Evolutionary conservation across 2,113 vertebrate species (phyloP).

Genomic region (Formicarius rufipectus): DNA sequence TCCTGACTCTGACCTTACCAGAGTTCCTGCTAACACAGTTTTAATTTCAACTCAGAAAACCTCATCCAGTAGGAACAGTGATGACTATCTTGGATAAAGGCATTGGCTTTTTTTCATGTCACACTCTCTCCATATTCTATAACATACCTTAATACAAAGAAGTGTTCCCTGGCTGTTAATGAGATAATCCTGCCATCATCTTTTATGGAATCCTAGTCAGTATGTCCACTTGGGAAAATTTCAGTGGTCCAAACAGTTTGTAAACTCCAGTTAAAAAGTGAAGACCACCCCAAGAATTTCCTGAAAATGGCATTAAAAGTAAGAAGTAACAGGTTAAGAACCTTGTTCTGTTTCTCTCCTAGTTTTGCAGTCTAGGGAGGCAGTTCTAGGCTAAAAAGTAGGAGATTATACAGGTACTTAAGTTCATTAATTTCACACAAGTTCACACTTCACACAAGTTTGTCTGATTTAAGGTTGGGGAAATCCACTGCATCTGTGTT

Average conservation of each 20-base stretch:
- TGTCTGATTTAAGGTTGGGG: not conserved
- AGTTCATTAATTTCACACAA: not conserved
- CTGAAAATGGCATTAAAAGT: not conserved
- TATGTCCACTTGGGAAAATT: not conserved
- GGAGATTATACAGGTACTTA: not conserved
- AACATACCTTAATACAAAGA: not conserved
- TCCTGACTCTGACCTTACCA: not conserved
- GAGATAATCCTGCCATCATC: not conserved
- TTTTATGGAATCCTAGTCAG: not conserved
- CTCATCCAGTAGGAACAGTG: not conserved
- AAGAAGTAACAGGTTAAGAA: not conserved
- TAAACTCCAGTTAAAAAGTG: not conserved
- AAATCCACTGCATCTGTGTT: not conserved
- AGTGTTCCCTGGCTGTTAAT: not conserved
- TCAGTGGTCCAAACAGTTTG: not conserved
- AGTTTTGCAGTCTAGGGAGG: not conserved
- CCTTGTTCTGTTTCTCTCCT: not conserved
- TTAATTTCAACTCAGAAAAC: not conserved
- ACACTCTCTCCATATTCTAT: not conserved
- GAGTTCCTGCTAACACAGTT: not conserved
- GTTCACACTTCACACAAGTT: too few species aligned
- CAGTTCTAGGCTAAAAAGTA: not conserved
- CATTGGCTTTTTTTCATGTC: fast-evolving
- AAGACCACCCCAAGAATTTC: not conserved
- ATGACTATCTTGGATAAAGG: not conserved